Evolutionary conservation across 2,797 vertebrate genomes (phyloP).

Genomic region (Phoeniculus purpureus): DNA sequence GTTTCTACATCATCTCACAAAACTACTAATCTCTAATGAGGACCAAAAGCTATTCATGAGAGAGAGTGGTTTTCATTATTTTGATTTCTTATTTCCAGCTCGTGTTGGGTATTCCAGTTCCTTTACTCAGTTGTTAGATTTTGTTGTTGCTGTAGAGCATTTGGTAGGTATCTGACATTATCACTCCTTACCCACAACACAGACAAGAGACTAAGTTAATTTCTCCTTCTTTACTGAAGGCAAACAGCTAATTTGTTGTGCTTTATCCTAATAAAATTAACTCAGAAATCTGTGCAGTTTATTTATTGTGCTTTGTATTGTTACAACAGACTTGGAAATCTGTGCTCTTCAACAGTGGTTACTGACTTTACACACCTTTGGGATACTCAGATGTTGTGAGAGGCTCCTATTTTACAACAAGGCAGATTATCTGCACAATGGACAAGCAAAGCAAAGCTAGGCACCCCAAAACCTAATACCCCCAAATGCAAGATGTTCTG

Average conservation of each 20-base stretch:
- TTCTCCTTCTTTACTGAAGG: not conserved
- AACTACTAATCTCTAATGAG: constrained; percentile 77
- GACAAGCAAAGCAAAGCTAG: not conserved
- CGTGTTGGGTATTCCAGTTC: not conserved
- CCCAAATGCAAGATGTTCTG: not conserved
- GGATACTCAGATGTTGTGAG: not conserved
- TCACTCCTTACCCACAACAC: not conserved
- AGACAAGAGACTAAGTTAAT: not conserved
- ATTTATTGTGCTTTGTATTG: too few relatives aligned
- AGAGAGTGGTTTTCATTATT: constrained; percentile 65
- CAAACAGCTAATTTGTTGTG: not conserved
- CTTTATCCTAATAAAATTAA: too few relatives aligned
- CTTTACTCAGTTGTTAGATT: not conserved
- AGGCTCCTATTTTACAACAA: not conserved
- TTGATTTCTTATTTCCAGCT: constrained; percentile 38
- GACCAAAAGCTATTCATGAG: constrained; percentile 60
- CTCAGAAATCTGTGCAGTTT: too few relatives aligned
- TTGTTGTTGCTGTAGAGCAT: constrained; percentile 34
- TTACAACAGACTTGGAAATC: not conserved
- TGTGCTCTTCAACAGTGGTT: not conserved
- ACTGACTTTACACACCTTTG: not conserved
- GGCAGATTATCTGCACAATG: not conserved
- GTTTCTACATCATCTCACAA: constrained; percentile 80
- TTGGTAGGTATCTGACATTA: constrained; percentile 11
- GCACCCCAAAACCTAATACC: not conserved